phyloP scores from a whole-genome alignment of 2,113 vertebrate species.

The Odocoileus hemionus region DNA sequence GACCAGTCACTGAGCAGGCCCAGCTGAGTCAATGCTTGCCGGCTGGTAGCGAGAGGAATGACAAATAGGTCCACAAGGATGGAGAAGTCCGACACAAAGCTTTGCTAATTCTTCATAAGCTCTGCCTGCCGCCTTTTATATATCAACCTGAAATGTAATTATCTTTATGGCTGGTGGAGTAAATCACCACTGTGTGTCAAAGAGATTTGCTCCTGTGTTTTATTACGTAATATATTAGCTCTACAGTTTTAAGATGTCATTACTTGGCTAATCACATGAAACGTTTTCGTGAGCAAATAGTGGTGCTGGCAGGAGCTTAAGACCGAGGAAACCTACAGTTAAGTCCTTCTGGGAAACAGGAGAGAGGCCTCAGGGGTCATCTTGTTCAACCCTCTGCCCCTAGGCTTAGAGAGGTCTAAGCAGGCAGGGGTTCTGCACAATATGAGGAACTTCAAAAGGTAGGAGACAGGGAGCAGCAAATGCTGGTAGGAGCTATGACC shows the following conservation, averaged over 20 bases:
- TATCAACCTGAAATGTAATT: conserved; percentile 79
- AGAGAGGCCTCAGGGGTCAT: neutral
- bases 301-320: conserved; percentile 41
- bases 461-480: neutral
- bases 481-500: neutral
- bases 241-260: conserved; percentile 80
- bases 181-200: conserved; percentile 80
- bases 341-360: conserved; percentile 37
- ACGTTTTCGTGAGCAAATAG: conserved; percentile 77
- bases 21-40: conserved; percentile 24
- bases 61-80: conserved; percentile 58
- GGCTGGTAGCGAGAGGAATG: conserved; percentile 36
- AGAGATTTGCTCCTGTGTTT: conserved; percentile 78
- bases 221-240: conserved; percentile 79
- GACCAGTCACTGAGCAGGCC: neutral
- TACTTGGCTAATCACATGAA: conserved; percentile 80
- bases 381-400: neutral
- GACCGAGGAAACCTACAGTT: neutral
- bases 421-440: neutral
- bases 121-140: conserved; percentile 73
- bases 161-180: conserved; percentile 77
- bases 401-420: neutral
- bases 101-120: conserved; percentile 68
- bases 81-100: conserved; percentile 50
- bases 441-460: neutral